phyloP scores from a whole-genome alignment of 2,797 vertebrate species.

The Myripristis jacobus region DNA sequence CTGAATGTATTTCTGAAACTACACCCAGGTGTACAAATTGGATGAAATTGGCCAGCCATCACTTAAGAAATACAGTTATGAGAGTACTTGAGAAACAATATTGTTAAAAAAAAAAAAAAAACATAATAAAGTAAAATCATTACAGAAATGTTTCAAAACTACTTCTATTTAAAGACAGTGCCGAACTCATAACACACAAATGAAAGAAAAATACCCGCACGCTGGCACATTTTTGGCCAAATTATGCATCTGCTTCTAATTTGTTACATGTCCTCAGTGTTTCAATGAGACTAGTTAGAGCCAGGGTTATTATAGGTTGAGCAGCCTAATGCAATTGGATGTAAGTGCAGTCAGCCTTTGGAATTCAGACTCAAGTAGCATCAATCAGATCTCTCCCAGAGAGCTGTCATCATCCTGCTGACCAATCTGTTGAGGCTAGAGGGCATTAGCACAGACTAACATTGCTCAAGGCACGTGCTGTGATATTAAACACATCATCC shows the following conservation, averaged over 20 bases:
- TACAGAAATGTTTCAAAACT: background rate
- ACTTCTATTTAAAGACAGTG: background rate
- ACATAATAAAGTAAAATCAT: background rate
- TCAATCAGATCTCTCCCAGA: conserved; percentile 74
- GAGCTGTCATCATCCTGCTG: conserved; percentile 78
- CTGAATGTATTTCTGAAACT: conserved; percentile 18
- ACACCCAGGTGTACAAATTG: conserved; percentile 14
- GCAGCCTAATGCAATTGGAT: conserved; percentile 62
- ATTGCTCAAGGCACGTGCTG: conserved; percentile 77
- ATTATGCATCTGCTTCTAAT: conserved; percentile 64
- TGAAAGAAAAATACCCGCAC: conserved; percentile 23
- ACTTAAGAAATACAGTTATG: conserved; percentile 26
- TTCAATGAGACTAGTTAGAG: conserved; percentile 58
- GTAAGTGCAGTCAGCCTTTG: conserved; percentile 64
- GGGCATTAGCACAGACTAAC: conserved; percentile 78
- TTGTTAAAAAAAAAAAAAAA: too few relatives aligned
- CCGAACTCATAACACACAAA: conserved; percentile 21
- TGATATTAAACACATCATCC: conserved; percentile 84
- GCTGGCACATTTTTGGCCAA: conserved; percentile 33
- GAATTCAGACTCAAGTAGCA: conserved; percentile 62
- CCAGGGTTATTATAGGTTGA: conserved; percentile 55
- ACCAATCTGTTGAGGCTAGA: conserved; percentile 80
- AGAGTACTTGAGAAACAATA: conserved; percentile 21
- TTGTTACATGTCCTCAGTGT: conserved; percentile 55
- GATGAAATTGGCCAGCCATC: conserved; percentile 19